Evolutionary conservation across 2,888 invertebrate species (phyloP).

Genomic region (Hirtodrosophila trivittata): DNA sequence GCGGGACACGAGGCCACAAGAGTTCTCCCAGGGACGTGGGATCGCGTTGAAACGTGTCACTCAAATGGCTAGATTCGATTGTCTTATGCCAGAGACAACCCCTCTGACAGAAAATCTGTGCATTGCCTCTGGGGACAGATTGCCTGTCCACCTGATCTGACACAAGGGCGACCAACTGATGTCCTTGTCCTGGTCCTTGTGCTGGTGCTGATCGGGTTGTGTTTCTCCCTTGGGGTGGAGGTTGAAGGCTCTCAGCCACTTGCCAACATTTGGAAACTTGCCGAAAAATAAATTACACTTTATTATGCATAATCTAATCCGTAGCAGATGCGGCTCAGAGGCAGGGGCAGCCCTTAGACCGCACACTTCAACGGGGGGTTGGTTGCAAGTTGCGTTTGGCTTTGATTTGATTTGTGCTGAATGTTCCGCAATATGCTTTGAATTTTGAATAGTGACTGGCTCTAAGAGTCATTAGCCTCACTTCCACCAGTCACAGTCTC

Average conservation of each 20-base stretch:
- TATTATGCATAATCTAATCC: conserved; percentile 84
- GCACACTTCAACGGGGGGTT: conserved; percentile 5
- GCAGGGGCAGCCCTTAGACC: conserved; percentile 12
- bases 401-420: conserved; percentile 38
- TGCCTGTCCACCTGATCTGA: conserved; percentile 46
- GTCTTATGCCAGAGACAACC: conserved; percentile 18
- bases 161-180: conserved; percentile 7
- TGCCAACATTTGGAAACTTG: conserved; percentile 41
- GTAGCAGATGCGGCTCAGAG: conserved; percentile 79
- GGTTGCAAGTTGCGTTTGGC: too few relatives aligned
- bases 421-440: conserved; percentile 52
- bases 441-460: conserved; percentile 49
- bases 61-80: conserved; percentile 59
- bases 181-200: background rate
- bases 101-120: conserved; percentile 34
- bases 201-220: conserved; percentile 26
- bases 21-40: conserved; percentile 14
- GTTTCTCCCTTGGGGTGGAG: conserved; percentile 12
- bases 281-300: conserved; percentile 82
- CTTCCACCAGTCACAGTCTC: conserved; percentile 15
- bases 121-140: conserved; percentile 46
- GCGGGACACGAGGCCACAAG: conserved; percentile 48
- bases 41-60: conserved; percentile 76
- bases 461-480: conserved; percentile 52
- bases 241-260: conserved; percentile 44